These are phyloP conservation scores for Alligator mississippiensis DNA, from an alignment of 2,113 vertebrate genomes.

Conservation along the genomic window DNA sequence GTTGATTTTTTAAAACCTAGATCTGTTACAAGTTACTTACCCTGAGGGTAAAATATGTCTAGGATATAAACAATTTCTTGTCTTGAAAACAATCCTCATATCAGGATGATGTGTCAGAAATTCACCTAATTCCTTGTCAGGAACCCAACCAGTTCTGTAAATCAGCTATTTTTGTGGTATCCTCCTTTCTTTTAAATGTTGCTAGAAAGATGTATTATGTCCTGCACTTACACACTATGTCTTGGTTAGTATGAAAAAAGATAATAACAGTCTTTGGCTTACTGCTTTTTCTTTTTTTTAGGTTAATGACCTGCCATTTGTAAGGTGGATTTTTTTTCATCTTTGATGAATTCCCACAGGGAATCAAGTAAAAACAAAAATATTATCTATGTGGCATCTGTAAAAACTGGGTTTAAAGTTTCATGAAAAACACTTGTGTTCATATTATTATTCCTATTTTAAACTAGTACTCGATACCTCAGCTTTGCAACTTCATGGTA, in stretches of 20 bases:
- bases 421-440: background rate
- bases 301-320: background rate
- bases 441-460: background rate
- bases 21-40: slow-evolving; percentile 47
- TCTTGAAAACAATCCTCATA: slow-evolving; percentile 8
- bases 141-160: background rate
- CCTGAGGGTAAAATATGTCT: slow-evolving; percentile 27
- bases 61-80: slow-evolving; percentile 28
- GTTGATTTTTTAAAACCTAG: slow-evolving; percentile 6
- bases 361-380: slow-evolving; percentile 20
- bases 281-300: background rate
- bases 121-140: slow-evolving; percentile 28
- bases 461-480: background rate
- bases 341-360: background rate
- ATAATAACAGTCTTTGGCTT: background rate
- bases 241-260: slow-evolving; percentile 11
- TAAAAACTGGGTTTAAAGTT: background rate
- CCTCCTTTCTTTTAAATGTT: background rate
- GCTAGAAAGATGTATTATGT: background rate
- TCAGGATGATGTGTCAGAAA: background rate
- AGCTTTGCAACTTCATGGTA: background rate
- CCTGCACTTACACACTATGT: background rate
- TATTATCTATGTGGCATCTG: background rate
- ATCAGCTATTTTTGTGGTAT: background rate
- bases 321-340: background rate